phyloP scores from a whole-genome alignment of 2,113 vertebrate species.

The Myrmecobius fasciatus region DNA sequence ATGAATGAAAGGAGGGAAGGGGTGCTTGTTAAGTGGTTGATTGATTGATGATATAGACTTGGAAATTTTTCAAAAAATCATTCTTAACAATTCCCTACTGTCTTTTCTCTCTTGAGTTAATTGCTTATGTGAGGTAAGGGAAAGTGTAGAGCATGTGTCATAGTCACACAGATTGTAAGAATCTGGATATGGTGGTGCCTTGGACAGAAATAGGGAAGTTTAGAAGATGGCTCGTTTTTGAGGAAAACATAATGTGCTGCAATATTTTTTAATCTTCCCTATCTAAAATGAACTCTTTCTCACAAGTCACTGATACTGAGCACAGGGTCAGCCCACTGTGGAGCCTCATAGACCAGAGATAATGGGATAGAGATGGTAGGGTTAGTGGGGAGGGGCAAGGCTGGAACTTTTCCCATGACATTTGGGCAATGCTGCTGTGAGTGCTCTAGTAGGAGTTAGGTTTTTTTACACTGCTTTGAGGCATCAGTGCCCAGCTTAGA shows the following conservation, averaged over 20 bases:
- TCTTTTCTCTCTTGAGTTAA: background rate
- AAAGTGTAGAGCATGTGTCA: too few species aligned
- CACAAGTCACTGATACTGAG: background rate
- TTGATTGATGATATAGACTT: background rate
- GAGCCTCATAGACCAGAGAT: background rate
- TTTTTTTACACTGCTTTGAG: background rate
- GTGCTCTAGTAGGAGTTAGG: background rate
- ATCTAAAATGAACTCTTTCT: background rate
- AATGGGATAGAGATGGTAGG: background rate
- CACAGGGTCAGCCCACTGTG: background rate
- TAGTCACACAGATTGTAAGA: background rate
- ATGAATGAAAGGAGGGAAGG: too few species aligned
- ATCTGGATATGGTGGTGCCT: background rate
- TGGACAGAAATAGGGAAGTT: background rate
- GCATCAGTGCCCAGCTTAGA: background rate
- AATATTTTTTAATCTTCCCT: background rate
- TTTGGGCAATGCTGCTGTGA: background rate
- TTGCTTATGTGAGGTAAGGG: too few species aligned
- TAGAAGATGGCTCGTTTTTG: background rate
- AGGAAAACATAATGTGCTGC: background rate
- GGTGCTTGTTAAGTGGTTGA: too few species aligned
- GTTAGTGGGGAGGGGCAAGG: background rate
- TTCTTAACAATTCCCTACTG: background rate
- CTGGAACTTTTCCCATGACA: background rate
- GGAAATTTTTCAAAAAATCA: background rate